Conservation (phyloP, 2,797 vertebrate species). For the Microctenopoma stevenorrisi region DNA sequence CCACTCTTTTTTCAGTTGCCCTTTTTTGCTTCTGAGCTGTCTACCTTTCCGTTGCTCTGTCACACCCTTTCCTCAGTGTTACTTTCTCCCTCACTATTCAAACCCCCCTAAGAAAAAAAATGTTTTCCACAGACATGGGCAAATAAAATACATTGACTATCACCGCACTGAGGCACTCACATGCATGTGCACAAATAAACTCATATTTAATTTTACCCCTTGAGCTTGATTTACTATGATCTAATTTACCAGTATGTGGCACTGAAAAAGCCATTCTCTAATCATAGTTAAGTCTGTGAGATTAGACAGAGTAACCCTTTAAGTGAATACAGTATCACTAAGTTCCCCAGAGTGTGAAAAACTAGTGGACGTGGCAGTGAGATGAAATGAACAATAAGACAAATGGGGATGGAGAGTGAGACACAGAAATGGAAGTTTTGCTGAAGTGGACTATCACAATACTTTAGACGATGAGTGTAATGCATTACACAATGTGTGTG, state of each 20-base stretch:
- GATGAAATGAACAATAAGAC: slow-evolving; percentile 46
- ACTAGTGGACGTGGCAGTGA: slow-evolving; percentile 37
- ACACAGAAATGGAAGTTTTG: slow-evolving; percentile 43
- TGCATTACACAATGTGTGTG: slow-evolving; percentile 41
- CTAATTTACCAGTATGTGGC: slow-evolving; percentile 66
- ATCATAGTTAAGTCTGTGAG: slow-evolving; percentile 70
- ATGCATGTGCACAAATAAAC: slow-evolving; percentile 14
- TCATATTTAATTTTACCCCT: slow-evolving; percentile 32
- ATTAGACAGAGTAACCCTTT: slow-evolving; percentile 72
- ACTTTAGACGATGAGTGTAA: slow-evolving; percentile 36
- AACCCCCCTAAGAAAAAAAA: slow-evolving; percentile 38
- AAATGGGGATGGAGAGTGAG: slow-evolving; percentile 12
- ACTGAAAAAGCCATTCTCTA: slow-evolving; percentile 61
- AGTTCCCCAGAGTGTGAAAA: slow-evolving; percentile 49
- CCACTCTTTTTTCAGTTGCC: slow-evolving; percentile 24
- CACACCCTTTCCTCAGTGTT: neutral
- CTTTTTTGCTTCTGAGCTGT: slow-evolving; percentile 28
- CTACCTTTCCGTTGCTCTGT: slow-evolving; percentile 24
- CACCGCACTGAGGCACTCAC: slow-evolving; percentile 9
- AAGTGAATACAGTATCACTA: slow-evolving; percentile 67
- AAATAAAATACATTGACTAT: slow-evolving; percentile 54
- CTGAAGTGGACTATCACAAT: slow-evolving; percentile 24
- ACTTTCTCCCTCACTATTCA: slow-evolving; percentile 22
- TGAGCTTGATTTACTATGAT: slow-evolving; percentile 49
- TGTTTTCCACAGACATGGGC: slow-evolving; percentile 34